Base-by-base conservation (phyloP, 2,113 vertebrate genomes). In the Strix aluco region DNA sequence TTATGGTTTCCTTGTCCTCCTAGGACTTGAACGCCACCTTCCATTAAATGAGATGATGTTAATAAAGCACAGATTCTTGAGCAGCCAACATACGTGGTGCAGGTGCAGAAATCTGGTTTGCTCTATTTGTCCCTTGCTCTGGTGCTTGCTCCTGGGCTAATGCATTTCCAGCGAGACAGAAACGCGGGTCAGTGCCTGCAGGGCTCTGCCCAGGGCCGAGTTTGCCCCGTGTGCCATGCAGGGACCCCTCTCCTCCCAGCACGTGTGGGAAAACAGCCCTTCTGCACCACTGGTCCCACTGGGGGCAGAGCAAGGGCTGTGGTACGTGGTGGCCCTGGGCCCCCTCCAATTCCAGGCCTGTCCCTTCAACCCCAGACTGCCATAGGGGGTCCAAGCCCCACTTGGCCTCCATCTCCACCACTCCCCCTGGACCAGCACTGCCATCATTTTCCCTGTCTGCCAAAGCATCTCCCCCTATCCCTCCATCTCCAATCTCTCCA, bases 51-150 rank as follows among this genome's bases (percentile, higher is more conserved):
- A 83, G n/a, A 65, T 46, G 11, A 44, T 17, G 52, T 19, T 40
- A 17, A 46, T 57, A 44, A 86, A 36, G 29, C 49, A 30, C 49
- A 54, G 71, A 20, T 54, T 54, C 40, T 46, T 13, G 30, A 59
- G 54, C 40, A 73, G 42, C 27, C 36, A 42, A 29, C 10, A 6
- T 5, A 2, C 0, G 0, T 11, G 38, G 25, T 70, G 82, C 21
- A 47, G 62, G n/a, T 55, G 49, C 63, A 75, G 70, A 21, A 75
- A 66, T 46, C 49, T 30, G 5, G 16, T 83, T 69, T 73, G 36
- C 36, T 86, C 17, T 38, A 3, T 70, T 86, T 73, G 23, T 20
- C 62, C 81, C 70, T 59, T 44, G 44, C 34, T 65, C 55, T 59
- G 47, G 57, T 66, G 5, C 66, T 88, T n/a, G 49, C 25, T 80